Evolutionary conservation across 35 echinoderm and acorn worm genomes (phyloP).

Genomic region (Heliocidaris erythrogramma): DNA sequence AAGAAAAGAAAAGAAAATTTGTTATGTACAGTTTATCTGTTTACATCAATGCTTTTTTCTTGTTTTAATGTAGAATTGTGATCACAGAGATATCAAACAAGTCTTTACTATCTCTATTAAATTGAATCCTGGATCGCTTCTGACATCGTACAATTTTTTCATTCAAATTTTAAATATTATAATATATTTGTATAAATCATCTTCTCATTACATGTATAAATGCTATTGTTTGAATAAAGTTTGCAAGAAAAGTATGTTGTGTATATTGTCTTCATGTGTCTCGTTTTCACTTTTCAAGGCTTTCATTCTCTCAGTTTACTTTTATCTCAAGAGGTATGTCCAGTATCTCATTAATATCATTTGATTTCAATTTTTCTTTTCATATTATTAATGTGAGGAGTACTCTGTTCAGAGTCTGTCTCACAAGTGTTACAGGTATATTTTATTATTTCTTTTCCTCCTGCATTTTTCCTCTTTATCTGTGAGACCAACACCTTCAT

Average conservation of each 20-base stretch:
- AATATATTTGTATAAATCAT: neutral
- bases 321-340: conserved; percentile 12
- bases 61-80: neutral
- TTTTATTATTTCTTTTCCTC: neutral
- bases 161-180: neutral
- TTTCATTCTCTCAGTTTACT: neutral
- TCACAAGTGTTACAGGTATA: conserved; percentile 8
- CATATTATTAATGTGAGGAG: neutral
- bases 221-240: conserved; percentile 36
- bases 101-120: neutral
- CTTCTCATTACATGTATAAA: neutral
- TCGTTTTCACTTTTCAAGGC: conserved; percentile 29
- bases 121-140: neutral
- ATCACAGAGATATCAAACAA: neutral
- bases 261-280: conserved; percentile 49
- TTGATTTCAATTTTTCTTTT: conserved; percentile 16
- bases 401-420: neutral
- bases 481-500: neutral
- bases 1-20: neutral
- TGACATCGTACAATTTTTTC: neutral
- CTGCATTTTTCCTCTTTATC: neutral
- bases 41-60: neutral
- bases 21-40: neutral
- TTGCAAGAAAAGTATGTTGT: neutral
- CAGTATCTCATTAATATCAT: neutral